Evolutionary conservation across 2,888 invertebrate species (phyloP).

Genomic region (Lobophora halterata): DNA sequence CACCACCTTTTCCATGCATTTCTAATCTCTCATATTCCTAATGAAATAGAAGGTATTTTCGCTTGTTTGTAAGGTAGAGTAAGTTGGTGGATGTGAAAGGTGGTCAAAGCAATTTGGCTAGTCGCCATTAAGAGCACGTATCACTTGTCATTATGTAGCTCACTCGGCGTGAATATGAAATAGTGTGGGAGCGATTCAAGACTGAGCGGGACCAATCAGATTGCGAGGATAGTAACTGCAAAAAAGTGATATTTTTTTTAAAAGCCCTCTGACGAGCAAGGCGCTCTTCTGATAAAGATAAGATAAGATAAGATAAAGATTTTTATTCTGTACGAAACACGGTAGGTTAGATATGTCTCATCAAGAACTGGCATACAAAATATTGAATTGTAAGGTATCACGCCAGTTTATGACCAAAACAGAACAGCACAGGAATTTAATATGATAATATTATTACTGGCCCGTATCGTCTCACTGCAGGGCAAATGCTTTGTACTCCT

Average conservation of each 20-base stretch:
- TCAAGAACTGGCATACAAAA: too few relatives aligned
- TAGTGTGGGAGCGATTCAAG: constrained; percentile 30
- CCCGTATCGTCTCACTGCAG: too few relatives aligned
- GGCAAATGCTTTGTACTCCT: too few relatives aligned
- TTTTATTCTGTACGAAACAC: too few relatives aligned
- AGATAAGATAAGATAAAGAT: too few relatives aligned
- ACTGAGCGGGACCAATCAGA: constrained; percentile 15
- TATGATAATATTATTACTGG: too few relatives aligned
- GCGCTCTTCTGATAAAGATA: too few relatives aligned
- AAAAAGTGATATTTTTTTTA: not conserved
- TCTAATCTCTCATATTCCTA: constrained; percentile 5
- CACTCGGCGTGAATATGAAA: constrained; percentile 63
- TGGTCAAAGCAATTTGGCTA: constrained; percentile 60
- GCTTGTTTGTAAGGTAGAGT: constrained; percentile 14
- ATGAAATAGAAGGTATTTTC: constrained; percentile 15
- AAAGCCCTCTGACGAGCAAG: too few relatives aligned
- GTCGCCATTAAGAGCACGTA: constrained; percentile 55
- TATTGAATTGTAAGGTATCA: too few relatives aligned
- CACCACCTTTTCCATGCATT: constrained; percentile 4
- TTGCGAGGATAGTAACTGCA: constrained; percentile 3
- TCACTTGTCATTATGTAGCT: constrained; percentile 54
- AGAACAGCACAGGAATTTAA: too few relatives aligned
- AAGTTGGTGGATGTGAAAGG: constrained; percentile 44
- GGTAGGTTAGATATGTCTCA: too few relatives aligned
- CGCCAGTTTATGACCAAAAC: too few relatives aligned